A percentile compares a stretch with the other conserved stretches of the same genome.
phyloP scores from a whole-genome alignment of 2,888 invertebrate species.

The Prosapia bicincta region DNA sequence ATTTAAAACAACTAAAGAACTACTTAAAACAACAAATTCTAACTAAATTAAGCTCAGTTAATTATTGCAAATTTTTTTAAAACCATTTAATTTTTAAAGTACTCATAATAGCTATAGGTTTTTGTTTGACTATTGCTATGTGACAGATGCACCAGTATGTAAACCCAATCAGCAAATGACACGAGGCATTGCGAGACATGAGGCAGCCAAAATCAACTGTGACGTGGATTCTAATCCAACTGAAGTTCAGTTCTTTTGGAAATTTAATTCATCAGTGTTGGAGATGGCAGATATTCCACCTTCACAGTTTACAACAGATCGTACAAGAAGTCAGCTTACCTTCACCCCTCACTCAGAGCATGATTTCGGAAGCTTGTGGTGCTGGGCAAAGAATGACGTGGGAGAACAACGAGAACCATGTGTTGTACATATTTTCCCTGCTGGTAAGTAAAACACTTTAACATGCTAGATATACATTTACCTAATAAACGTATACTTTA shows the following conservation, averaged over 20 bases:
- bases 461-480: too few relatives aligned
- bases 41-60: too few relatives aligned
- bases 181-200: conserved; percentile 68
- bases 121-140: too few relatives aligned
- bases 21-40: too few relatives aligned
- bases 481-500: too few relatives aligned
- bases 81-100: too few relatives aligned
- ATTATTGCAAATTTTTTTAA: too few relatives aligned
- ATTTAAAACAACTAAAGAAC: too few relatives aligned
- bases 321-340: conserved; percentile 59
- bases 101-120: too few relatives aligned
- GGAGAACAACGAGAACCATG: conserved; percentile 70
- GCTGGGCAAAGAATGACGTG: conserved; percentile 70
- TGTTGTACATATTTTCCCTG: conserved; percentile 68
- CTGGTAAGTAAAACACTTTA: too few relatives aligned
- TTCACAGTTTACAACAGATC: conserved; percentile 58
- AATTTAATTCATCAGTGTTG: conserved; percentile 69
- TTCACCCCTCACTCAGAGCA: conserved; percentile 70
- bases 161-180: conserved; percentile 62
- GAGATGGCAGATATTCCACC: conserved; percentile 66
- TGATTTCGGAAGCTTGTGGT: conserved; percentile 70
- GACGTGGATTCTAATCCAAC: conserved; percentile 73
- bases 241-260: conserved; percentile 67
- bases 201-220: conserved; percentile 62
- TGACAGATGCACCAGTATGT: conserved; percentile 58